Conservation (phyloP, 2,113 vertebrate species). For the Bambusicola thoracicus region DNA sequence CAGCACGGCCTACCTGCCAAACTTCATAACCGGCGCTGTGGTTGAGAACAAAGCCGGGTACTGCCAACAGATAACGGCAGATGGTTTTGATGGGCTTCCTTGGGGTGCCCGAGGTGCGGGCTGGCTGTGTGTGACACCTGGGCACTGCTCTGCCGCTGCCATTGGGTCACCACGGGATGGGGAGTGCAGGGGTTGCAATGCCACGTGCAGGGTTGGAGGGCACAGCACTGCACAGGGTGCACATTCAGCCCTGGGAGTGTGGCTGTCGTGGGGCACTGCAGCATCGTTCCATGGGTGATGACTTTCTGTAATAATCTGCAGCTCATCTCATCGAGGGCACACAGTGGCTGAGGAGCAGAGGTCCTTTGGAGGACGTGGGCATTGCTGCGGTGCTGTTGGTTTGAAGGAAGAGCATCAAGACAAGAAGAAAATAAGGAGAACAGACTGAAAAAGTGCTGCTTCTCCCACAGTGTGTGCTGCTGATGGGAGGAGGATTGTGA, state of each 20-base stretch:
- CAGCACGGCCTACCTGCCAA: not conserved
- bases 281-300: not conserved
- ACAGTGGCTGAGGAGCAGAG: rapidly evolving
- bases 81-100: not conserved
- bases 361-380: not conserved
- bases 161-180: not conserved
- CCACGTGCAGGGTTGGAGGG: not conserved
- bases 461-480: not conserved
- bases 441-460: not conserved
- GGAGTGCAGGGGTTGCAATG: not conserved
- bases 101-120: not conserved
- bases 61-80: not conserved
- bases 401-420: not conserved
- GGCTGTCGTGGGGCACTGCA: not conserved
- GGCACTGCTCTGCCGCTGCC: not conserved
- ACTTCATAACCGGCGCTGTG: rapidly evolving
- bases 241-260: not conserved
- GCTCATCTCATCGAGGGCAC: rapidly evolving
- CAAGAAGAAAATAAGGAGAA: not conserved
- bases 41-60: not conserved
- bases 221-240: not conserved
- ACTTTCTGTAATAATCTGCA: not conserved
- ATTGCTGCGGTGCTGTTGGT: not conserved
- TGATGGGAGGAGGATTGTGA: not conserved
- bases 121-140: not conserved